Base-by-base conservation (phyloP, 2,113 vertebrate species). In the Gulo gulo region DNA sequence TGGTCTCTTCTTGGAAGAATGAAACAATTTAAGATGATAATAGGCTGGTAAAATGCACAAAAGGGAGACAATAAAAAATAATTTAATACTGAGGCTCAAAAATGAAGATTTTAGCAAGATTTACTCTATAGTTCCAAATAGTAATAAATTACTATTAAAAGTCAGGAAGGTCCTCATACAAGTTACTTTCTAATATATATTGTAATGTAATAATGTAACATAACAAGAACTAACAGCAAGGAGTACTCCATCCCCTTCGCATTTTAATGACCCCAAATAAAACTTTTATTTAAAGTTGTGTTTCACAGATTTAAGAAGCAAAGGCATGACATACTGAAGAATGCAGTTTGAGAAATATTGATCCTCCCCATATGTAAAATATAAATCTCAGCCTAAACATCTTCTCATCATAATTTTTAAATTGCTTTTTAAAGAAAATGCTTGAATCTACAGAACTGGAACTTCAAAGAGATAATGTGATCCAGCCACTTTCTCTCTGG, bases 381-480 rank as follows among this genome's bases (percentile, higher is more conserved):
- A 73, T 76, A 85, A 96, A 89, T 39, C 74, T 87, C 55, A 97
- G 55, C 55, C 59, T 93, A 92, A 94, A 92, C 81, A 91, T 94
- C 39, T 78, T 89, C 34, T 92, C 65, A 78, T 95, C 31, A 55
- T 84, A 91, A 95, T 86, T 92, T 97, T 82, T 57, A 96, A 97
- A 96, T 91, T 88, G 18, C 11, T 76, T 94, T 94, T 91, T 74
- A 88, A 96, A 95, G 15, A 84, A 95, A 96, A 93, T 82, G 14
- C 23, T 95, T 82, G 42, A 50, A 74, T 96, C 83, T 92, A 95
- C 26, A 96, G 78, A 97, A 97, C 15, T 93, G 31, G 52, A 91
- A 94, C 71, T 91, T 95, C 96, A 93, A 96, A 91, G 95, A 96
- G 52, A 85, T 82, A 94, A 97, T 87, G 74, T 93, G 45, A 96